Percentiles rank a stretch among this genome's conserved stretches.
Evolutionary conservation across 2,797 vertebrate species (phyloP).

Genomic region (Neostethus bicornis): DNA sequence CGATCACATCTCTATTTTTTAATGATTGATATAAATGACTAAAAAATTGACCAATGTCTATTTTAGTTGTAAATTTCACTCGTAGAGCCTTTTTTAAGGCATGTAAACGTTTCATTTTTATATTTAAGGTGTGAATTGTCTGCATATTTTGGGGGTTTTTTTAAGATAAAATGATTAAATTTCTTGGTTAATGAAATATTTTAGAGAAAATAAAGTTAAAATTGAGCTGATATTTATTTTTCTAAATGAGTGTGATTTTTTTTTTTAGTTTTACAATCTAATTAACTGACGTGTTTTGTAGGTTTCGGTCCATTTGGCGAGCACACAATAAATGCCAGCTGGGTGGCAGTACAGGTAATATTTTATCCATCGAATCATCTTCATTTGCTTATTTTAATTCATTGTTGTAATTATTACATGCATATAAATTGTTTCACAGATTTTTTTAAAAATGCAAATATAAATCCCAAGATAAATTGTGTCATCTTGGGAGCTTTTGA

Average conservation of each 20-base stretch:
- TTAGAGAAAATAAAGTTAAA: too few species aligned
- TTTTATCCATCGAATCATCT: neutral
- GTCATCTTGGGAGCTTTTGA: neutral
- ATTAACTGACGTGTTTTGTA: constrained; percentile 67
- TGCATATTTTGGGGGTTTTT: too few species aligned
- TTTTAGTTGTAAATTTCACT: too few species aligned
- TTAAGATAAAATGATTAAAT: too few species aligned
- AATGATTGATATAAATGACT: too few species aligned
- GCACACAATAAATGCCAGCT: constrained; percentile 92
- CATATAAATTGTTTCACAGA: neutral
- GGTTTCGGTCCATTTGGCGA: constrained; percentile 96
- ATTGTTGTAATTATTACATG: neutral
- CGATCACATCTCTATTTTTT: too few species aligned
- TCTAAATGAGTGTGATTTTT: neutral
- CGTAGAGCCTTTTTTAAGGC: too few species aligned
- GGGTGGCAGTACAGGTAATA: constrained; percentile 95
- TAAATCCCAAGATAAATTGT: neutral
- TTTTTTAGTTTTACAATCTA: neutral
- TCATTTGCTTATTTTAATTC: neutral
- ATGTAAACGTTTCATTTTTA: too few species aligned
- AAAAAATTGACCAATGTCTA: too few species aligned
- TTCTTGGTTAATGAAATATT: too few species aligned
- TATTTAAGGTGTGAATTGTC: too few species aligned
- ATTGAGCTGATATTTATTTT: too few species aligned
- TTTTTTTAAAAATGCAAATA: neutral